Conservation (phyloP, 2,888 invertebrate genomes). For the Argyresthia albistria region DNA sequence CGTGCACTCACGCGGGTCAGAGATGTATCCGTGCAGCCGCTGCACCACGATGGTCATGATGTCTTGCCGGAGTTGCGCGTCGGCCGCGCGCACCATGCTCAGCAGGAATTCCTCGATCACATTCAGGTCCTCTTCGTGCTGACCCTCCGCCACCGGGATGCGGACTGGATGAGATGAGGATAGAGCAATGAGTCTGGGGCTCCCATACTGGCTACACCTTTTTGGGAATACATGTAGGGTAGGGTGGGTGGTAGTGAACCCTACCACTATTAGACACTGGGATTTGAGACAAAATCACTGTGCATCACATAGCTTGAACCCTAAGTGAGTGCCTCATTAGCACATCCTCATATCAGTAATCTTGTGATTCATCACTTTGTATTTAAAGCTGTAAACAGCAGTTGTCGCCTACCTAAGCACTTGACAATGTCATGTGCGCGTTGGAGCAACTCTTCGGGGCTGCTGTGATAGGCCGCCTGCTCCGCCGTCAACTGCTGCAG, state of each 20-base stretch:
- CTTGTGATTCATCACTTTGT: no score
- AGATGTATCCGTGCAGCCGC: constrained; percentile 73
- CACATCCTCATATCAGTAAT: no score
- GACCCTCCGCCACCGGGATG: neutral
- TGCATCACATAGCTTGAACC: no score
- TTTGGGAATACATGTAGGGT: no score
- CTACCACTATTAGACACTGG: no score
- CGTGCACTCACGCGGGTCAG: constrained; percentile 70
- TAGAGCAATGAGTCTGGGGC: no score
- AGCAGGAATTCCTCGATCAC: constrained; percentile 46
- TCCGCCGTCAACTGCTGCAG: constrained; percentile 62
- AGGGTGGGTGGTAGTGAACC: no score
- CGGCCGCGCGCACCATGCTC: constrained; percentile 32
- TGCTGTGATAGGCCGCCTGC: constrained; percentile 34
- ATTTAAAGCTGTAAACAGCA: constrained; percentile 29
- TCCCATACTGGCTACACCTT: no score
- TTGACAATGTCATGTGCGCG: constrained; percentile 65
- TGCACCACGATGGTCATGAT: constrained; percentile 69
- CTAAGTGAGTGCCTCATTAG: no score
- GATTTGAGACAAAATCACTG: no score
- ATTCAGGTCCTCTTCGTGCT: constrained; percentile 33
- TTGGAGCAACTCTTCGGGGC: constrained; percentile 48
- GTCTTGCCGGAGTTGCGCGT: constrained; percentile 45
- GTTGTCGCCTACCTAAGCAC: constrained; percentile 62
- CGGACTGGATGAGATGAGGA: neutral